phyloP scores from a whole-genome alignment of 2,888 invertebrate species.

The Eupithecia exiguata region DNA sequence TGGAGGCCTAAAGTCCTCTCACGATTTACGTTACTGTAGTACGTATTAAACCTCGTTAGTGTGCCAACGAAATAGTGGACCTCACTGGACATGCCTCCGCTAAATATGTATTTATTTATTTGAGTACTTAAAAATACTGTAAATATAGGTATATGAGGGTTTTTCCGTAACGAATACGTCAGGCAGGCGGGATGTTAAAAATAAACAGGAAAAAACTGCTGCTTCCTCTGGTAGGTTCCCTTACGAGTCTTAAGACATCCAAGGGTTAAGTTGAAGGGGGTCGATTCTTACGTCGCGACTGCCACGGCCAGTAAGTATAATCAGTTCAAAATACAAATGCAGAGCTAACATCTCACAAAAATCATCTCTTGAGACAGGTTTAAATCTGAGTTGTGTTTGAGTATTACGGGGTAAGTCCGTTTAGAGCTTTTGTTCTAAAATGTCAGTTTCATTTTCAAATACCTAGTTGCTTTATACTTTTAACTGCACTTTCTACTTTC shows the following conservation, averaged over 20 bases:
- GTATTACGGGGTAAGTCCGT: no score
- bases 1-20: conserved; percentile 20
- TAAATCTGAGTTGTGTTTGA: no score
- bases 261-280: neutral
- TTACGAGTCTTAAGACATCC: neutral
- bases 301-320: neutral
- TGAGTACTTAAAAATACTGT: no score
- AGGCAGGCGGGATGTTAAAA: neutral
- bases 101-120: no score
- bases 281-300: neutral
- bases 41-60: neutral
- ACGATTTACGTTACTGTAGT: conserved; percentile 6
- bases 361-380: no score
- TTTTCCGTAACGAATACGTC: neutral
- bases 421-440: neutral
- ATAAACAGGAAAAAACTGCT: neutral
- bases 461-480: neutral
- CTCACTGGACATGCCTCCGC: neutral
- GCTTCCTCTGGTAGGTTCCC: neutral
- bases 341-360: no score
- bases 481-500: neutral
- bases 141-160: no score
- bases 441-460: no score
- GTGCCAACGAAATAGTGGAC: neutral
- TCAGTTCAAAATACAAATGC: neutral